Evolutionary conservation across 2,113 vertebrate genomes (phyloP).

Genomic region (zebrafish (Danio rerio)): GRCz12tu NC_133187.1:39423501-39424000

Average conservation of each 20-base stretch:
- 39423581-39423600: not conserved
- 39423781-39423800: too few relatives aligned
- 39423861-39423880: too few relatives aligned
- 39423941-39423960: too few relatives aligned
- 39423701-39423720: conserved; percentile 6
- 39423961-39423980: too few relatives aligned
- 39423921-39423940: too few relatives aligned
- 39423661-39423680: conserved; percentile 29
- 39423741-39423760: not conserved
- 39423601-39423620: not conserved
- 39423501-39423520: not conserved
- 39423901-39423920: too few relatives aligned
- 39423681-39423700: conserved; percentile 37
- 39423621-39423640: not conserved
- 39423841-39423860: too few relatives aligned
- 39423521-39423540: not conserved
- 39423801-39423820: too few relatives aligned
- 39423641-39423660: not conserved
- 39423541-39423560: not conserved
- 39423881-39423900: too few relatives aligned
- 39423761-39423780: too few relatives aligned
- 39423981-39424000: too few relatives aligned
- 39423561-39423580: not conserved
- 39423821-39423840: too few relatives aligned
- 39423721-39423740: not conserved